Base-by-base conservation (phyloP, 2,113 vertebrate genomes). In the Megaceryle torquata region DNA sequence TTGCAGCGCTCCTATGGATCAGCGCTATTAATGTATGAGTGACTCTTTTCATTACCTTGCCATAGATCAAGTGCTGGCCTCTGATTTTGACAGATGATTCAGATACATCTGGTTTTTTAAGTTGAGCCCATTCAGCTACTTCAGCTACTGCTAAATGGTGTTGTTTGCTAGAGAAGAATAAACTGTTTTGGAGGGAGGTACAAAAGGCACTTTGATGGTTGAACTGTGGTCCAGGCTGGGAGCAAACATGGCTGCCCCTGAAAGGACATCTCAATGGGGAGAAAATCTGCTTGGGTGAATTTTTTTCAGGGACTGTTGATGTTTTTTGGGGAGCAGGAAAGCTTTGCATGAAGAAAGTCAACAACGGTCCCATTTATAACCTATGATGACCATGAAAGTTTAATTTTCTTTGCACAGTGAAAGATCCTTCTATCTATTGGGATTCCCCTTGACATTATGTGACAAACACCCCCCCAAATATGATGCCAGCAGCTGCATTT, bases 101-200 rank as follows among this genome's bases (percentile, higher is more conserved):
- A 96, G 93, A 95, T 96, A 96, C 96, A 97, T 97, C 97, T 97
- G 96, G 94, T 85, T 97, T 95, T 93, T 69, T 94, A 95, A 95
- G 95, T 72, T 85, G 72, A 88, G 95, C 69, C 87, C 0, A 8
- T 81, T 93, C 93, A 97, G 67, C 72, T 89, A 86, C 96, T 94
- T 72, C 80, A 95, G 90, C 79, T 84, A 92, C 78, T 44, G 80
- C 91, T 94, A 97, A 95, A 90, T 50, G 93, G 92, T 91, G 88
- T 84, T 96, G 95, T 92, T 97, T 97, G 89, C 95, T 70, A 12
- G 86, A 94, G 88, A 96, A 97, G 95, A 97, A 97, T 94, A 95
- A 96, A 96, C 95, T 95, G 10, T 92, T 97, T 97, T 93, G 88
- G 82, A 91, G 82, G 86, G 59, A 79, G 2, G 0, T 71, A 97